phyloP scores from a whole-genome alignment of 2,113 vertebrate genomes.

The Proteles cristata region DNA sequence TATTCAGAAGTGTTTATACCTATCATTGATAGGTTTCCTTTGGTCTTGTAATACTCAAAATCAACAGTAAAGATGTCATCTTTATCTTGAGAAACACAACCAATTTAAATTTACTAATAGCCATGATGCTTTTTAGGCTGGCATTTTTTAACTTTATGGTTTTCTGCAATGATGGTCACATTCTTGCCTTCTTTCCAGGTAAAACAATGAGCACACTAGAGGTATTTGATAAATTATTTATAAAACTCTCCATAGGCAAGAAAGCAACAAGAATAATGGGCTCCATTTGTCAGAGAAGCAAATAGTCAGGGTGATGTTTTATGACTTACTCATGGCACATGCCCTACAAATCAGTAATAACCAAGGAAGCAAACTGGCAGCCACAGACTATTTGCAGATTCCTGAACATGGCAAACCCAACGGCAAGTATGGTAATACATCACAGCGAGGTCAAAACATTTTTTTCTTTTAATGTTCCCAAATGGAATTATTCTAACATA shows the following conservation, averaged over 20 bases:
- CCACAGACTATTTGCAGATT: conserved; percentile 44
- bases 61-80: background rate
- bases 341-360: conserved; percentile 10
- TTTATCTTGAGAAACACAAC: background rate
- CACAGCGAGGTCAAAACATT: conserved; percentile 34
- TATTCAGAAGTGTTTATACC: background rate
- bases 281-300: conserved; percentile 27
- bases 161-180: background rate
- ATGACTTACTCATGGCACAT: conserved; percentile 23
- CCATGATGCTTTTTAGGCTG: background rate
- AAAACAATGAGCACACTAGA: conserved; percentile 36
- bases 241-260: background rate
- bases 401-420: background rate
- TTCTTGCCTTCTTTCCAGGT: conserved; percentile 37
- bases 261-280: conserved; percentile 2
- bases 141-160: background rate
- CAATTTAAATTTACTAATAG: background rate
- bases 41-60: background rate
- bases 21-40: background rate
- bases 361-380: background rate
- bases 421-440: conserved; percentile 50
- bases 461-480: conserved; percentile 44
- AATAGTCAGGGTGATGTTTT: conserved; percentile 12
- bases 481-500: conserved; percentile 5
- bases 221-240: background rate